Percentiles rank a stretch among this genome's conserved stretches.
Conservation (phyloP, 1,140 invertebrate genomes). For the Eulimnadia texana region DNA sequence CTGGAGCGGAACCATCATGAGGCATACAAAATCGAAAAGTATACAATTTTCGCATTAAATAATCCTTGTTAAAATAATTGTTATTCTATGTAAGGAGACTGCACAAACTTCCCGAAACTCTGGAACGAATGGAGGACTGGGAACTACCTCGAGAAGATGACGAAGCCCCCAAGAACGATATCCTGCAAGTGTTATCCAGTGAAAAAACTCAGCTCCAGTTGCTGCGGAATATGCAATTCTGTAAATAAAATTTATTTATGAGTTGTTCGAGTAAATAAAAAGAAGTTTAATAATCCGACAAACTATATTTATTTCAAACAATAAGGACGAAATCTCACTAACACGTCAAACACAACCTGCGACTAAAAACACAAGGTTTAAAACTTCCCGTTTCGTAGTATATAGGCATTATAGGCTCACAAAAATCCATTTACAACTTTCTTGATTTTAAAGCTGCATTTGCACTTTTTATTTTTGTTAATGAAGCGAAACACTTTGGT, state of each 20-base stretch:
- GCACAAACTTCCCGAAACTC: neutral
- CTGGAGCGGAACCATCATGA: neutral
- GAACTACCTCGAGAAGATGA: neutral
- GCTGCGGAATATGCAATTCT: neutral
- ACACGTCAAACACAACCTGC: neutral
- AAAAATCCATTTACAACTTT: too few species aligned
- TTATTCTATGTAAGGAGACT: neutral
- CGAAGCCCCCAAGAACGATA: neutral
- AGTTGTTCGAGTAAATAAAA: neutral
- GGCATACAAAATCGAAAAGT: constrained; percentile 1
- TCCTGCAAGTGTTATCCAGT: neutral
- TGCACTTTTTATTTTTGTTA: too few species aligned
- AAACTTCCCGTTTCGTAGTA: neutral
- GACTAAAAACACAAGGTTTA: neutral
- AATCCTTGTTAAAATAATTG: neutral
- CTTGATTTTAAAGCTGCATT: too few species aligned
- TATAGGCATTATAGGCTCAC: too few species aligned
- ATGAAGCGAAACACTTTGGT: too few species aligned
- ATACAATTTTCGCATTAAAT: too few species aligned
- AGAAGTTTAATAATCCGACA: too few species aligned
- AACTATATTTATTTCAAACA: too few species aligned
- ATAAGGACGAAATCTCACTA: neutral
- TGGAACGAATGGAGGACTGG: constrained; percentile 5
- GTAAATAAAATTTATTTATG: neutral
- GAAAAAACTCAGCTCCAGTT: neutral